Conservation (phyloP, 2,888 invertebrate species). For the Gymnoscelis rufifasciata region DNA sequence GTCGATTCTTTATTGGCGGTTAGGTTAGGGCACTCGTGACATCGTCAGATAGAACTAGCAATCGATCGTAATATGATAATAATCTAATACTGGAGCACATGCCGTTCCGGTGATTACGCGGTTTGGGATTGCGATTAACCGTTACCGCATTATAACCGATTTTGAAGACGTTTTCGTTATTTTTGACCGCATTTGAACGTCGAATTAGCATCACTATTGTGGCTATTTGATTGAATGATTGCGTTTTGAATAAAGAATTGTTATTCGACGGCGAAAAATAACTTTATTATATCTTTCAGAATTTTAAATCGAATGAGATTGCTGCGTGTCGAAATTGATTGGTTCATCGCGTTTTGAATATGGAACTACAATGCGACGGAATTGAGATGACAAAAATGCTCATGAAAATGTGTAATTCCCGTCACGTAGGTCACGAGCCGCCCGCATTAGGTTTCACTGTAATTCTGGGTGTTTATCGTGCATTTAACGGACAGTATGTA, state of each 20-base stretch:
- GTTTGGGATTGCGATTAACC: slow-evolving; percentile 11
- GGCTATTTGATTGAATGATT: background rate
- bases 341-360: background rate
- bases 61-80: slow-evolving; percentile 55
- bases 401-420: slow-evolving; percentile 70
- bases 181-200: background rate
- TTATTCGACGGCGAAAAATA: too few relatives aligned
- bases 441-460: slow-evolving; percentile 77
- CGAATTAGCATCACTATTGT: slow-evolving; percentile 26
- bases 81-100: slow-evolving; percentile 54
- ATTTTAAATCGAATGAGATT: background rate
- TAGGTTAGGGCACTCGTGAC: slow-evolving; percentile 49
- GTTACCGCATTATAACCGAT: slow-evolving; percentile 3
- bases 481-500: slow-evolving; percentile 79
- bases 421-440: slow-evolving; percentile 71
- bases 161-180: slow-evolving; percentile 3
- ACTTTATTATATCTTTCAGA: background rate
- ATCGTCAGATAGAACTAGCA: slow-evolving; percentile 48
- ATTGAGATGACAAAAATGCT: slow-evolving; percentile 47
- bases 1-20: slow-evolving; percentile 69
- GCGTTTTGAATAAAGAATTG: too few relatives aligned
- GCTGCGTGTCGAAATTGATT: background rate
- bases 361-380: background rate
- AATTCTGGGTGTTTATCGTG: slow-evolving; percentile 80
- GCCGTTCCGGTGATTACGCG: slow-evolving; percentile 30